A percentile compares a stretch with the other conserved stretches of the same genome.
phyloP scores from a whole-genome alignment of 1,140 invertebrate species.

The Hycleus phaleratus region DNA sequence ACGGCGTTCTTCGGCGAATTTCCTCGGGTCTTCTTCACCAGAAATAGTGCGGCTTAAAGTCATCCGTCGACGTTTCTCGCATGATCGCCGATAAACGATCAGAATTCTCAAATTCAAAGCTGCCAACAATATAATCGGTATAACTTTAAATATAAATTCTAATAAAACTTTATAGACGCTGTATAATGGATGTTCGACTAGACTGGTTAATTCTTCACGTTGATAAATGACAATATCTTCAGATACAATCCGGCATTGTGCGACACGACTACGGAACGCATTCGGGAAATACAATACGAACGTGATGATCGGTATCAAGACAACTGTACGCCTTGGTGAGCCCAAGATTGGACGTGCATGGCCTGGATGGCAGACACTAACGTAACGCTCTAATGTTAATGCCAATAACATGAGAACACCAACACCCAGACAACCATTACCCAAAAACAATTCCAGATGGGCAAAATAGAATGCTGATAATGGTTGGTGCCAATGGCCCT shows the following conservation, averaged over 20 bases:
- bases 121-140: slow-evolving; percentile 58
- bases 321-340: slow-evolving; percentile 52
- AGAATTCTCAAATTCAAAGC: slow-evolving; percentile 63
- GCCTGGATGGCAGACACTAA: slow-evolving; percentile 72
- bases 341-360: slow-evolving; percentile 52
- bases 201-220: slow-evolving; percentile 48
- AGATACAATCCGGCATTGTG: slow-evolving; percentile 45
- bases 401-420: slow-evolving; percentile 73
- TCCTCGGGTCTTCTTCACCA: slow-evolving; percentile 53
- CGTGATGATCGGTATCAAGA: slow-evolving; percentile 52
- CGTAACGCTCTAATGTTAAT: slow-evolving; percentile 70
- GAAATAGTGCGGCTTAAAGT: slow-evolving; percentile 49
- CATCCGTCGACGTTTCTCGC: slow-evolving; percentile 56
- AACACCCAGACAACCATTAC: slow-evolving; percentile 64
- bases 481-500: slow-evolving; percentile 55
- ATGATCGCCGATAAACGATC: slow-evolving; percentile 57
- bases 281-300: slow-evolving; percentile 59
- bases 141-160: slow-evolving; percentile 53
- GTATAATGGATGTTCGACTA: slow-evolving; percentile 38
- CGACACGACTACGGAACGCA: slow-evolving; percentile 53
- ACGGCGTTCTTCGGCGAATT: slow-evolving; percentile 63
- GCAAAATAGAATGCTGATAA: slow-evolving; percentile 63
- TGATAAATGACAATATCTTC: slow-evolving; percentile 49
- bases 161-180: slow-evolving; percentile 55
- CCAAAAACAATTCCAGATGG: slow-evolving; percentile 64